A percentile compares a stretch with the other conserved stretches of the same genome.
phyloP scores from a whole-genome alignment of 2,888 invertebrate species.

The Chalcosyrphus nemorum region DNA sequence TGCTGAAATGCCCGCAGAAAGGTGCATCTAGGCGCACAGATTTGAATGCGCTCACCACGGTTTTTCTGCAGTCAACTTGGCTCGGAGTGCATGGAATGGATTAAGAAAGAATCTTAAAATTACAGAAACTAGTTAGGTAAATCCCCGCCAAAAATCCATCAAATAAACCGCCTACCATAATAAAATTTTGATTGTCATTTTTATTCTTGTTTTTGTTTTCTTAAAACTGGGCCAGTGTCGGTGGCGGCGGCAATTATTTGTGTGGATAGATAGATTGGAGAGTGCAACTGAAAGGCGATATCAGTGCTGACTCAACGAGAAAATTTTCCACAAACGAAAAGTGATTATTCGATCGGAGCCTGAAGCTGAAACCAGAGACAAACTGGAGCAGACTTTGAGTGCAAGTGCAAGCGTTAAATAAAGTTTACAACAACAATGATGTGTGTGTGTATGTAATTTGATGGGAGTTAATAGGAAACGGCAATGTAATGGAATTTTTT shows the following conservation, averaged over 20 bases:
- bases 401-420: slow-evolving; percentile 19
- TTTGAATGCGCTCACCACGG: no score
- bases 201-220: background rate
- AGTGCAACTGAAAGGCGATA: slow-evolving; percentile 4
- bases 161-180: background rate
- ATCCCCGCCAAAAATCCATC: background rate
- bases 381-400: slow-evolving; percentile 34
- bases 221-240: background rate
- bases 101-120: no score
- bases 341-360: slow-evolving; percentile 27
- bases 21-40: background rate
- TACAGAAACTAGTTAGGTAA: background rate
- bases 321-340: slow-evolving; percentile 59
- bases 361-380: slow-evolving; percentile 18
- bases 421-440: background rate
- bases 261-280: background rate
- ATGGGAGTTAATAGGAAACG: background rate
- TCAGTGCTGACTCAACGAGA: slow-evolving; percentile 33
- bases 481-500: background rate
- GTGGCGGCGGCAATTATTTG: background rate
- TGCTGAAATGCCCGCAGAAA: background rate
- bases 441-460: no score
- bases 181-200: background rate
- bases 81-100: background rate
- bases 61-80: no score